These are phyloP conservation scores for Anolis apletophallus DNA, from an alignment of 2,797 vertebrate species.

Conservation along the genomic window DNA sequence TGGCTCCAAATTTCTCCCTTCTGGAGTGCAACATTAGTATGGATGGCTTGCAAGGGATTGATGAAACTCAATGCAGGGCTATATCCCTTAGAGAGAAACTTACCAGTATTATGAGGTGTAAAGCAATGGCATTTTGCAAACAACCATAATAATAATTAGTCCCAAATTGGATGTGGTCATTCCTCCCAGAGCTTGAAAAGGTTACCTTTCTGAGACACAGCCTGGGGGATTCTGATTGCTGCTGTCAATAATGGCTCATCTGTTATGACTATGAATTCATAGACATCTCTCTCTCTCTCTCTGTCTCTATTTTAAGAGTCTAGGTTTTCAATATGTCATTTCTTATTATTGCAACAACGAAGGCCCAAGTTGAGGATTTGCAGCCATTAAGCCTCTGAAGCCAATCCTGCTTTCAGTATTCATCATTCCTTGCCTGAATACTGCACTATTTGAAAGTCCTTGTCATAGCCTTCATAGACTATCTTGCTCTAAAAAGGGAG, in stretches of 20 bases:
- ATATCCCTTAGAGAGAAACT: not conserved
- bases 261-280: not conserved
- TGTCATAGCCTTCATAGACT: slow-evolving; percentile 5
- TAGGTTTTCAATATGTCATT: slow-evolving; percentile 44
- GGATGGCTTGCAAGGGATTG: not conserved
- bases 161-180: not conserved
- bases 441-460: not conserved
- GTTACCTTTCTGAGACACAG: too few relatives aligned
- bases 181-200: not conserved
- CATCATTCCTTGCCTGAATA: not conserved
- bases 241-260: not conserved
- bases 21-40: too few relatives aligned
- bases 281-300: not conserved
- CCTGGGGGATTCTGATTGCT: not conserved
- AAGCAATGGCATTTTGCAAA: not conserved
- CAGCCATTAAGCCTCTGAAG: not conserved
- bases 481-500: slow-evolving; percentile 16
- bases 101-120: not conserved
- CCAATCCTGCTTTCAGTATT: not conserved
- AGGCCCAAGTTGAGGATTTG: slow-evolving; percentile 22
- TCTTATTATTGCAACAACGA: not conserved
- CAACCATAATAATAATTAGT: not conserved
- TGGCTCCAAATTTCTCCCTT: not conserved
- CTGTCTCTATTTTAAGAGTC: slow-evolving; percentile 38
- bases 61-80: not conserved